These are phyloP conservation scores for Proctacanthus coquilletti DNA, from an alignment of 1,140 invertebrate species.

Conservation along the genomic window DNA sequence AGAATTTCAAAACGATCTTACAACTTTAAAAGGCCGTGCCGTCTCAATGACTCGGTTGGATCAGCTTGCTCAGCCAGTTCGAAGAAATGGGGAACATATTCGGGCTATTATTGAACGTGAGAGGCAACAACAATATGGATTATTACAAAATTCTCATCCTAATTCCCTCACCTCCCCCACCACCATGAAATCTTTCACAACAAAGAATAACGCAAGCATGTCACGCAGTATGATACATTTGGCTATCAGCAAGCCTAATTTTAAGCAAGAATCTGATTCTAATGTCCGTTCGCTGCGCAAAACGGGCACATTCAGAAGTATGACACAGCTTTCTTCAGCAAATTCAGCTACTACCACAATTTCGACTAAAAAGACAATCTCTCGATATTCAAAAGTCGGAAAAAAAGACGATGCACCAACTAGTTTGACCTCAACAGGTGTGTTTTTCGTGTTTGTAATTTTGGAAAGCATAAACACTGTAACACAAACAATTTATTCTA, in stretches of 20 bases:
- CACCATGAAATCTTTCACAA: slow-evolving; percentile 14
- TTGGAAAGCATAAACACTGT: too few relatives aligned
- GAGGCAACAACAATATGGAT: slow-evolving; percentile 20
- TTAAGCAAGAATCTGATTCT: slow-evolving; percentile 8
- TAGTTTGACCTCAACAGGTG: not conserved
- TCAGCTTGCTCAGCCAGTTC: slow-evolving; percentile 58
- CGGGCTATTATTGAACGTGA: slow-evolving; percentile 23
- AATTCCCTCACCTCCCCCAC: slow-evolving; percentile 8
- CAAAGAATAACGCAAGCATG: slow-evolving; percentile 39
- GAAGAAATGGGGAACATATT: slow-evolving; percentile 33
- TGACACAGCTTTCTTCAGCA: slow-evolving; percentile 15
- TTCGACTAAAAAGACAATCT: not conserved
- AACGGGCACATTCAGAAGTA: slow-evolving; percentile 26
- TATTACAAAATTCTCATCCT: not conserved
- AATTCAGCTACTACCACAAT: slow-evolving; percentile 9
- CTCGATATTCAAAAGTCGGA: not conserved
- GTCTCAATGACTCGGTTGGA: slow-evolving; percentile 84
- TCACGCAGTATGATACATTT: slow-evolving; percentile 54
- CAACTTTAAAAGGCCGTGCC: slow-evolving; percentile 43
- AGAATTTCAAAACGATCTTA: too few relatives aligned
- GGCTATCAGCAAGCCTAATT: slow-evolving; percentile 26
- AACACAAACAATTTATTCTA: too few relatives aligned
- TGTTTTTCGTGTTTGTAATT: slow-evolving; percentile 1
- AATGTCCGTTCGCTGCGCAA: slow-evolving; percentile 9
- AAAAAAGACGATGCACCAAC: slow-evolving; percentile 1